Evolutionary conservation across 2,113 vertebrate genomes (phyloP).

Genomic region (Dendrocopos noguchii): DNA sequence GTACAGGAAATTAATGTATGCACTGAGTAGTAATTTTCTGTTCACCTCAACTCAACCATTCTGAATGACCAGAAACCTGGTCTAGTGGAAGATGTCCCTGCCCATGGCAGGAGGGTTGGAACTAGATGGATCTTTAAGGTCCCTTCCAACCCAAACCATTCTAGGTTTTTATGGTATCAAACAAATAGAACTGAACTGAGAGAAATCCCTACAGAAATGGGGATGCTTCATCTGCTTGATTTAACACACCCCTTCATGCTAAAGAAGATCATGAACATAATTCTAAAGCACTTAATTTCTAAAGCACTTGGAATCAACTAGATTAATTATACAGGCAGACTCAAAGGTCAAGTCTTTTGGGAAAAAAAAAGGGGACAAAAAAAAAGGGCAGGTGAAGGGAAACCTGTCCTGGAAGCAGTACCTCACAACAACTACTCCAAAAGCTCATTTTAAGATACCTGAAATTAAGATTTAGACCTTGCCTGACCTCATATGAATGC

Average conservation of each 20-base stretch:
- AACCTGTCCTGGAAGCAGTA: not conserved
- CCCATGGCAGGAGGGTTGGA: too few relatives aligned
- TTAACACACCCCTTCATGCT: accelerated
- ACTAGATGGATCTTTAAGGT: too few relatives aligned
- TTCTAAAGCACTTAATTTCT: not conserved
- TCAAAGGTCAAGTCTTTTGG: not conserved
- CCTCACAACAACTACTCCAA: not conserved
- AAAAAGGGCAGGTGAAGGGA: not conserved
- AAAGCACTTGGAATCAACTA: not conserved
- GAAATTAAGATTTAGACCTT: not conserved
- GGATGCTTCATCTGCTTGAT: not conserved
- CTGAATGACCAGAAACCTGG: not conserved
- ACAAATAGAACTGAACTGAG: not conserved
- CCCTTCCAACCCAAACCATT: too few relatives aligned
- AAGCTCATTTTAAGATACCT: not conserved
- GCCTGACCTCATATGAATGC: not conserved
- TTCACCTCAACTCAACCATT: not conserved
- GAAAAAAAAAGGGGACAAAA: not conserved
- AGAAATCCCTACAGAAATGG: not conserved
- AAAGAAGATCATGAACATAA: not conserved
- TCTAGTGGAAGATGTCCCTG: too few relatives aligned
- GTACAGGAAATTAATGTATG: not conserved
- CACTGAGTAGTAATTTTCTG: not conserved
- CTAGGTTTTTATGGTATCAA: not conserved
- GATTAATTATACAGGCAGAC: not conserved